A percentile compares a stretch with the other conserved stretches of the same genome.
phyloP scores from a whole-genome alignment of 1,140 invertebrate species.

The Zaprionus lachaisei region DNA sequence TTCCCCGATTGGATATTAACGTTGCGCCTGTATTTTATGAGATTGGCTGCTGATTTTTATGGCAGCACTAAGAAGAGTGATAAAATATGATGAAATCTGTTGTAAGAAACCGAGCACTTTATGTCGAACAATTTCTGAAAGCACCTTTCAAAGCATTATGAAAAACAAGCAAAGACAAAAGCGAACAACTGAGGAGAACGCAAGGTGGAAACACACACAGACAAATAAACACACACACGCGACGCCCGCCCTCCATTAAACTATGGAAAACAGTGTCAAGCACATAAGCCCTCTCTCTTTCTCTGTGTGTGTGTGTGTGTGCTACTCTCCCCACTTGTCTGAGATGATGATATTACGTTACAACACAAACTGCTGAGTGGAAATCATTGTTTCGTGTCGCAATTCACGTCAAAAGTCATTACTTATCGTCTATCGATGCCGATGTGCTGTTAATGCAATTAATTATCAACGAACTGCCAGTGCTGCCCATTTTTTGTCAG shows the following conservation, averaged over 20 bases:
- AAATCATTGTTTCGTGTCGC: constrained; percentile 4
- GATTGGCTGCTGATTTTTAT: background rate
- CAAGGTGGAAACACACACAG: background rate
- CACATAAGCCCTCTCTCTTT: background rate
- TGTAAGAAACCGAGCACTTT: constrained; percentile 1
- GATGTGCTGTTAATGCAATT: background rate
- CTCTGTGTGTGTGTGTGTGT: background rate
- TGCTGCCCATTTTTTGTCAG: background rate
- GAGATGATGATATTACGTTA: constrained; percentile 7
- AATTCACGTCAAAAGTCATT: constrained; percentile 9
- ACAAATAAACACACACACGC: background rate
- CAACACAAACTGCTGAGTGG: background rate
- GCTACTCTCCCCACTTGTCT: background rate
- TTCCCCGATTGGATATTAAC: background rate
- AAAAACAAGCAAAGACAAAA: background rate
- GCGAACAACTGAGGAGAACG: background rate
- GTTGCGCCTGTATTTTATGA: background rate
- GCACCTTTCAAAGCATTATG: background rate
- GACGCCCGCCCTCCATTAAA: background rate
- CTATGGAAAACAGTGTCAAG: constrained; percentile 10
- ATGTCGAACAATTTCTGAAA: constrained; percentile 4
- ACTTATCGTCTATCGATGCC: constrained; percentile 8
- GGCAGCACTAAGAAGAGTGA: constrained; percentile 2
- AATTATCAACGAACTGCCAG: background rate
- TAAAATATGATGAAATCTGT: background rate